Evolutionary conservation across 2,113 vertebrate species (phyloP), one percentile per base, ranked within the genome.

Genomic region (Carettochelys insculpta): DNA sequence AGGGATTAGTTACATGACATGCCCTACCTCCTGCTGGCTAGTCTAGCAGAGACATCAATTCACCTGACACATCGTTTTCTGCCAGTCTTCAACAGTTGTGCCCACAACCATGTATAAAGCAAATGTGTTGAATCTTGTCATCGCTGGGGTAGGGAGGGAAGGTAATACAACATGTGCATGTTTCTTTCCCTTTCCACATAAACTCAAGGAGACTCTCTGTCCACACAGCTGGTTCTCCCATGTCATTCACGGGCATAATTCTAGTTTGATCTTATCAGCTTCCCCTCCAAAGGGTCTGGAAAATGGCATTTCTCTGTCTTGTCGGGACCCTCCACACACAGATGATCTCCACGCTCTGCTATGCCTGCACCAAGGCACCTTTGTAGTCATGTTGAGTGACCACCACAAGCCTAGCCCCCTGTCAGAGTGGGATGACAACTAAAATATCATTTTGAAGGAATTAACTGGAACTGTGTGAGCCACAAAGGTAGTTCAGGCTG

Each of bases 181-280:
- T 0, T 29, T 41, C 24, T 16, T 77, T 78, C 31, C 5, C 11
- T 22, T 71, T 27, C 14, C 16, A 56, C 75, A 51, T 71, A 83
- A 50, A 27, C n/a, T 73, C n/a, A 3, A 31, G 41, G 31, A 11
- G 65, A n/a, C 81, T 79, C 78, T 80, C 17, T 34, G 1, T 76
- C 43, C 3, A 0, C 4, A 5, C 38, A 58, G 81, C 22, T 73
- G 22, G 68, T 43, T 43, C 41, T 20, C 58, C 12, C 8, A 53
- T 50, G 5, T 9, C 0, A 3, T 50, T 19, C 0, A 0, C 0
- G 0, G 50, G 65, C 34, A 38, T 8, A 58, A 53, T 38, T 2
- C 65, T 85, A 43, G 45, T 41, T 24, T 0, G 0, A 2, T 13
- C 4, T 47, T 81, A 56, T 20, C 45, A 14, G 52, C 75, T 82